Evolutionary conservation across 2,113 vertebrate species (phyloP), one percentile per base, ranked within the genome.

Genomic region (Corythaeola cristata): DNA sequence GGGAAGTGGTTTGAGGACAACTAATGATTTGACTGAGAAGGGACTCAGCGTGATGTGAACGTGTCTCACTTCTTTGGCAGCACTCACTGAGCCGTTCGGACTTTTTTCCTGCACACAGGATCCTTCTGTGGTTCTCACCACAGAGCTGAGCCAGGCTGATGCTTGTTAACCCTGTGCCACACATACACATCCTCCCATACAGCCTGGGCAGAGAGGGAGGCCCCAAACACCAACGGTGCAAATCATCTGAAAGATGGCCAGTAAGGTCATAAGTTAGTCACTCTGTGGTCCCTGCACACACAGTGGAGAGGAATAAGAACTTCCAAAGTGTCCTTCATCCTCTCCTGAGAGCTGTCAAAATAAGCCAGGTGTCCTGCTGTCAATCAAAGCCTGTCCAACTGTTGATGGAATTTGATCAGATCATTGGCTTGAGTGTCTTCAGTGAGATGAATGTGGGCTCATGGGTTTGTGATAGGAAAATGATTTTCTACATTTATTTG

Each of bases 1-100:
- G 50, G 85, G 64, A 78, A 62, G 18, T 11, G 69, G 37, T 45
- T 35, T 58, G 69, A 59, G 60, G 60, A 28, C 16, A 22, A 55
- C 1, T 2, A 37, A 55, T 6, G 20, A 15, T 6, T 15, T 22
- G 52, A 4, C 28, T 50, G 58, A 69, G 63, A 79, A n/a, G 32
- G 47, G 32, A 23, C 37, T 14, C 3, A 1, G 47, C 2, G 3
- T 3, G 58, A 35, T 12, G 6, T 15, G 53, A 33, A 2, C 2
- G 0, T 10, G 33, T 39, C 9, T 53, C 17, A 32, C 21, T 1
- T 11, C 47, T 53, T 76, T 6, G 1, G 24, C 12, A 23, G 30
- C 1, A 0, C 7, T 9, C 21, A 3, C 17, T 3, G 44, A 53
- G 53, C 37, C 5, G 1, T 15, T 32, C 64, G 60, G 44, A 1